Percentiles rank a stretch among this genome's conserved stretches.
phyloP scores from a whole-genome alignment of 2,113 vertebrate species.

The Meleagris gallopavo region DNA sequence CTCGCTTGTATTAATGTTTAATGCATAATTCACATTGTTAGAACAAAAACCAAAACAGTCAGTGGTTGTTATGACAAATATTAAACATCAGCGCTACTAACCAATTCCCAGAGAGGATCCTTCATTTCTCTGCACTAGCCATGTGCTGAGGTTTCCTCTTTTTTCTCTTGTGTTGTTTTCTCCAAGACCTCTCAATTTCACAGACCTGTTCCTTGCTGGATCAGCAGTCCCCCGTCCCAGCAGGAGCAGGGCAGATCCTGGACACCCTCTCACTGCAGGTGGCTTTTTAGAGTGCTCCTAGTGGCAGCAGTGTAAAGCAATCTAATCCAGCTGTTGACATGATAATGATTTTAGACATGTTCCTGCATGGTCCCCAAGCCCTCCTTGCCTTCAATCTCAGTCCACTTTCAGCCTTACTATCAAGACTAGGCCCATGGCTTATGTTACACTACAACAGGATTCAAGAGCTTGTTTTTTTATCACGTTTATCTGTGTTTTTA shows the following conservation, averaged over 20 bases:
- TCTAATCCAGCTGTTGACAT: not conserved
- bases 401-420: not conserved
- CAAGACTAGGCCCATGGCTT: not conserved
- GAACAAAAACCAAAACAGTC: constrained; percentile 59
- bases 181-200: not conserved
- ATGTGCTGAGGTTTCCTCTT: not conserved
- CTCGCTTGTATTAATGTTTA: constrained; percentile 67
- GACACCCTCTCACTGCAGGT: not conserved
- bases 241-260: not conserved
- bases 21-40: constrained; percentile 65
- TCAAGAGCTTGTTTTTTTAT: not conserved
- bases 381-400: not conserved
- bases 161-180: fast-evolving
- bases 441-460: not conserved
- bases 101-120: constrained; percentile 42
- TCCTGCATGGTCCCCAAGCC: not conserved
- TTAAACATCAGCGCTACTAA: constrained; percentile 32
- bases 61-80: constrained; percentile 61
- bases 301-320: not conserved
- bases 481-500: not conserved
- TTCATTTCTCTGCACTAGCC: constrained; percentile 9
- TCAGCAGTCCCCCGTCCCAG: not conserved
- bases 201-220: not conserved
- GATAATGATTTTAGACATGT: not conserved
- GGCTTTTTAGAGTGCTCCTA: not conserved